phyloP scores from a whole-genome alignment of 2,888 invertebrate genomes.

The Epistrophella euchroma region DNA sequence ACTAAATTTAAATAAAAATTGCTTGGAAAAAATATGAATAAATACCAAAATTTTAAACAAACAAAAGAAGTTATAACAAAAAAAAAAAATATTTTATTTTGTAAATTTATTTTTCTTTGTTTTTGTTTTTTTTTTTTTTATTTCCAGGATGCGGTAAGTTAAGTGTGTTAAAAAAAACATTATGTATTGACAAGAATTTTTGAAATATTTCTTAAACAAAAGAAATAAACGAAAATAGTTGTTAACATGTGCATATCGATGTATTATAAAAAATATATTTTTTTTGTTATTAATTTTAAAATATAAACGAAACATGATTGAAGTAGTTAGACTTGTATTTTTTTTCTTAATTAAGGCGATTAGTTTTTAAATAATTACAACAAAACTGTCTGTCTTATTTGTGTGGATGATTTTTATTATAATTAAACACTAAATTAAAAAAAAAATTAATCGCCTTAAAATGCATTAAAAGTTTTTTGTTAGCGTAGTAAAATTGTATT shows the following conservation, averaged over 20 bases:
- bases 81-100: conserved; percentile 74
- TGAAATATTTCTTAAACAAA: conserved; percentile 33
- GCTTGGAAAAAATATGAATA: conserved; percentile 11
- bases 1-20: conserved; percentile 26
- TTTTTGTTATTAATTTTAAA: conserved; percentile 21
- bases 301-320: conserved; percentile 32
- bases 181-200: conserved; percentile 55
- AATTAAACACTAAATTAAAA: conserved; percentile 13
- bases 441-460: conserved; percentile 66
- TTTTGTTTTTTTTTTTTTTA: conserved; percentile 83
- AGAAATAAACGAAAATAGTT: conserved; percentile 44
- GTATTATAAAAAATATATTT: conserved; percentile 29
- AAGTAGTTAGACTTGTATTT: conserved; percentile 26
- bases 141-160: conserved; percentile 84
- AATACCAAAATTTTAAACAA: neutral
- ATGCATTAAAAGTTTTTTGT: conserved; percentile 36
- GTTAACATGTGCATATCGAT: conserved; percentile 43
- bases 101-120: conserved; percentile 78
- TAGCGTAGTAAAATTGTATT: conserved; percentile 40
- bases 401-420: conserved; percentile 49
- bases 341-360: conserved; percentile 54
- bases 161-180: conserved; percentile 58
- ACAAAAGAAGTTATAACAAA: conserved; percentile 40
- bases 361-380: conserved; percentile 32
- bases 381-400: conserved; percentile 40